Conservation (phyloP, 30 jellyfish, hydroid and myxozoan genomes). For the Aurelia aurita region DNA sequence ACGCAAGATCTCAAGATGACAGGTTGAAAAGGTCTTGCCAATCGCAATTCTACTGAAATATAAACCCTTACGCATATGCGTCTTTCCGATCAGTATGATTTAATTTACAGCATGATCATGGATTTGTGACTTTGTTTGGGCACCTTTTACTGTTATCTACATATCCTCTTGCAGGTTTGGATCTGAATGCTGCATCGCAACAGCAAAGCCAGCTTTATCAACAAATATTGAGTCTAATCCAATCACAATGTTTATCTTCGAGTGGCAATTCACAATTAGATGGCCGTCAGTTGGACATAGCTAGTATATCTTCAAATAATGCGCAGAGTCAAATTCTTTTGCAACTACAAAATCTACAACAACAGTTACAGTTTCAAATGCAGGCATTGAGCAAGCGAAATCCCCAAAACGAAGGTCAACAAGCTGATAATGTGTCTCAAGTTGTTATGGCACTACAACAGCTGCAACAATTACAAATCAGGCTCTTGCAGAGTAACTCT, state of each 20-base stretch:
- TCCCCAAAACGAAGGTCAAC: constrained; percentile 25
- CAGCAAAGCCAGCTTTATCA: too few relatives aligned
- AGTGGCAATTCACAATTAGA: neutral
- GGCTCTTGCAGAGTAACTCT: constrained; percentile 12
- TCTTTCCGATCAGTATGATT: too few relatives aligned
- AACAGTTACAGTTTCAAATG: constrained; percentile 54
- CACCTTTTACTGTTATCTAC: too few relatives aligned
- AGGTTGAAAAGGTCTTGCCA: too few relatives aligned
- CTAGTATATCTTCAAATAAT: constrained; percentile 7
- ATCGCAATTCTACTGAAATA: too few relatives aligned
- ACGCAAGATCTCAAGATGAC: too few relatives aligned
- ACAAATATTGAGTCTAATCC: too few relatives aligned
- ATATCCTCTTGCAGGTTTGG: too few relatives aligned
- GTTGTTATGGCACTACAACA: constrained; percentile 37
- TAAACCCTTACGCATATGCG: too few relatives aligned
- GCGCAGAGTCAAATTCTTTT: constrained; percentile 12
- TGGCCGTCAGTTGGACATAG: neutral
- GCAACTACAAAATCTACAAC: constrained; percentile 44
- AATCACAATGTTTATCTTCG: too few relatives aligned
- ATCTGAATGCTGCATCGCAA: neutral
- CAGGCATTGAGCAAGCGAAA: constrained; percentile 25
- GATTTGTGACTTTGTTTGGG: too few relatives aligned
- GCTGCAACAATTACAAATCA: constrained; percentile 33
- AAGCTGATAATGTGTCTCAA: constrained; percentile 9
- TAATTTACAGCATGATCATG: too few relatives aligned